Percentiles rank a stretch among this genome's conserved stretches.
These are phyloP conservation scores for Odiellus spinosus DNA, from an alignment of 2,888 invertebrate species.

Conservation along the genomic window DNA sequence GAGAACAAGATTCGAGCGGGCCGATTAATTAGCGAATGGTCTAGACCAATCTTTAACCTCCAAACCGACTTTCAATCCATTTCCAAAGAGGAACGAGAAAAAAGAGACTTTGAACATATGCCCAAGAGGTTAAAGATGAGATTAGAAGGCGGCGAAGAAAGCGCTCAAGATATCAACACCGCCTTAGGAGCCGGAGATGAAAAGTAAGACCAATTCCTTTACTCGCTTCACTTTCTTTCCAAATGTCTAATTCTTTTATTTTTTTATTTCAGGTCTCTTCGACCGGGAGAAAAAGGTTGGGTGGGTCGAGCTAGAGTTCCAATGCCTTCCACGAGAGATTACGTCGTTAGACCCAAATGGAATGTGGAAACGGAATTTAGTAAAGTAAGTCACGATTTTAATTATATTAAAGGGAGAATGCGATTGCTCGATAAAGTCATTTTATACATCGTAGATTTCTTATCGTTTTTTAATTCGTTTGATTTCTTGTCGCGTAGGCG, in stretches of 20 bases:
- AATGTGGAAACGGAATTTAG: slow-evolving; percentile 73
- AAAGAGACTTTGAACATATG: slow-evolving; percentile 77
- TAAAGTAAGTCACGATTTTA: slow-evolving; percentile 39
- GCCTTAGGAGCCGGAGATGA: slow-evolving; percentile 39
- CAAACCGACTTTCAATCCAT: slow-evolving; percentile 67
- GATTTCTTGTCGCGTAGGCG: slow-evolving; percentile 9
- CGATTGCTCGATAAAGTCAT: neutral
- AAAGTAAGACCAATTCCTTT: slow-evolving; percentile 30
- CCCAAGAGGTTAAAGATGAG: slow-evolving; percentile 38
- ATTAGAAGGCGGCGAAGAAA: slow-evolving; percentile 21
- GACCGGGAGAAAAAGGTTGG: slow-evolving; percentile 94
- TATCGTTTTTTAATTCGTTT: slow-evolving; percentile 3
- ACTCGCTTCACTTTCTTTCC: too few species aligned
- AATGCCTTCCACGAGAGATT: slow-evolving; percentile 85
- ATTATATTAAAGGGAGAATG: slow-evolving; percentile 1
- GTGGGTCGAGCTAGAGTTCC: slow-evolving; percentile 88
- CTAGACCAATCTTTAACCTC: slow-evolving; percentile 90
- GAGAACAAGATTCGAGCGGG: slow-evolving; percentile 78
- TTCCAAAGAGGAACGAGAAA: slow-evolving; percentile 80
- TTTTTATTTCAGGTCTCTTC: slow-evolving; percentile 40
- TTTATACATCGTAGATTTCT: slow-evolving; percentile 2
- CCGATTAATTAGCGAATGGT: slow-evolving; percentile 91
- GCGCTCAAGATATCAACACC: slow-evolving; percentile 45
- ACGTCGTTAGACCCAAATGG: slow-evolving; percentile 84
- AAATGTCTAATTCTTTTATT: too few species aligned